phyloP scores from a whole-genome alignment of 2,888 invertebrate genomes.

The Drosophila demipolita region DNA sequence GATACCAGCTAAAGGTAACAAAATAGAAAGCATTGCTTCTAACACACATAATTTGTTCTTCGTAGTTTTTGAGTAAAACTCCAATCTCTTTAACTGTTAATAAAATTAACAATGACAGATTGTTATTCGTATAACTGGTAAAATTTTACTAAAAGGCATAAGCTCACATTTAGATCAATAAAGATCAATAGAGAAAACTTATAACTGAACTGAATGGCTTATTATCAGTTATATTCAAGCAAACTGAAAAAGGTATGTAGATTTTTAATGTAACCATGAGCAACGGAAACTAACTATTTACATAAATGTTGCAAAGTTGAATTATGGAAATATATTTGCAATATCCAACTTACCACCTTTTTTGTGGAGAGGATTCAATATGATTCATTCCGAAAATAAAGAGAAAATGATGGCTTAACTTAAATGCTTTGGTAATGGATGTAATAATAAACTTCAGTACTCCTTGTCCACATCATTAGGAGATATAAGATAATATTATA shows the following conservation, averaged over 20 bases:
- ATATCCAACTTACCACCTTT: neutral
- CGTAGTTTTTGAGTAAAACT: no score
- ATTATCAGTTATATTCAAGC: neutral
- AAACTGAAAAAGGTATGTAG: neutral
- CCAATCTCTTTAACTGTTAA: no score
- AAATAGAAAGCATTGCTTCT: neutral
- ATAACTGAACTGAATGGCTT: neutral
- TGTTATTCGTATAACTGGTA: neutral
- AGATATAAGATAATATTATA: neutral
- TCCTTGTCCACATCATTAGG: neutral
- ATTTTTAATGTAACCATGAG: neutral
- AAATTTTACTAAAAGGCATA: neutral
- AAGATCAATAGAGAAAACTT: neutral
- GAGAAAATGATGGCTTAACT: neutral
- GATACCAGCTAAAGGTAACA: neutral
- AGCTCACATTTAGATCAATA: neutral
- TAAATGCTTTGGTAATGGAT: neutral
- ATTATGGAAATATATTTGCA: neutral
- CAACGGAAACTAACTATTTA: no score
- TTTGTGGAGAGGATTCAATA: neutral
- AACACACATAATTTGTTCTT: neutral
- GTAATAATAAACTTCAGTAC: neutral
- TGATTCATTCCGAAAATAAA: neutral
- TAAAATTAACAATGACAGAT: neutral
- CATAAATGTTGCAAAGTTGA: neutral